These are phyloP conservation scores for Myiothlypis chrysogaster DNA, from an alignment of 2,797 vertebrate genomes.

Conservation along the genomic window DNA sequence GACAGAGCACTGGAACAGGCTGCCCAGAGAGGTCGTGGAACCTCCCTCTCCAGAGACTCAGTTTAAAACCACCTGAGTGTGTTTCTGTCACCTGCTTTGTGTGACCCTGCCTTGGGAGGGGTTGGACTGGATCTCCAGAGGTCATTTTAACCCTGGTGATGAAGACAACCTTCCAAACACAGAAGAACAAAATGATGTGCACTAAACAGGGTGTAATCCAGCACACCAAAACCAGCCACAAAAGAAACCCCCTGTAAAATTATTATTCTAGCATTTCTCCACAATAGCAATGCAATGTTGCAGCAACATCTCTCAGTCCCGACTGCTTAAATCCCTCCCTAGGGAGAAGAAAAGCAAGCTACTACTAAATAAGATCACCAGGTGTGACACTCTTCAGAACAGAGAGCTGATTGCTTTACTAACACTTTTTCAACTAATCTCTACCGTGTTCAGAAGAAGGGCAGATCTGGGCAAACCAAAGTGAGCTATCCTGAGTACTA, in stretches of 20 bases:
- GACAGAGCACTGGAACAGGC: background rate
- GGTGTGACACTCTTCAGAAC: background rate
- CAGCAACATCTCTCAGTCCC: background rate
- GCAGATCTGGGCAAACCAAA: background rate
- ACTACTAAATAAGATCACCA: background rate
- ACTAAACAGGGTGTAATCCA: background rate
- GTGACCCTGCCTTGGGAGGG: background rate
- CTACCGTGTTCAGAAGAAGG: background rate
- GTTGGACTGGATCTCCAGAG: background rate
- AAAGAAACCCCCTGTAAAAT: background rate
- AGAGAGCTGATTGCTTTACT: background rate
- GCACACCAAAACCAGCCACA: background rate
- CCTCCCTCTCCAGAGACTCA: background rate
- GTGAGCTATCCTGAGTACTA: background rate
- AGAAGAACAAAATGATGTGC: background rate
- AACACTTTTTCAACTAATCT: background rate
- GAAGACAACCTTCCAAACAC: background rate
- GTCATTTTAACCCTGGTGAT: background rate
- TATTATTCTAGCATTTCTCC: background rate
- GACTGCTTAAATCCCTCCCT: background rate
- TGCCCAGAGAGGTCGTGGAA: fast-evolving
- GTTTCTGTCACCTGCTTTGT: background rate
- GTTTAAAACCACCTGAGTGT: background rate
- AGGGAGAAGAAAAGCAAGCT: background rate
- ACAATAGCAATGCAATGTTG: background rate